phyloP scores from a whole-genome alignment of 2,797 vertebrate genomes.

The Megalops cyprinoides region DNA sequence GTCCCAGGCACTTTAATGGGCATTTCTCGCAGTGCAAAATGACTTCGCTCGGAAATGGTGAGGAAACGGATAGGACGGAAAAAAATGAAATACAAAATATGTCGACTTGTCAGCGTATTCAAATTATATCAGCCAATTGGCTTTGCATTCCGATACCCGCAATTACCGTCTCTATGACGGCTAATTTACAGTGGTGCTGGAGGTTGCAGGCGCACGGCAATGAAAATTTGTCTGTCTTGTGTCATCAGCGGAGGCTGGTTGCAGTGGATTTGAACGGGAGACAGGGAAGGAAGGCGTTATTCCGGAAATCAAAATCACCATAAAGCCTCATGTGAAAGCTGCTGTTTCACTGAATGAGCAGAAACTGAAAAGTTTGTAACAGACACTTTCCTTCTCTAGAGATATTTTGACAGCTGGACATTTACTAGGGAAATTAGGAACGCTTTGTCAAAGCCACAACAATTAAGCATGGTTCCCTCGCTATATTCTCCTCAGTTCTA shows the following conservation, averaged over 20 bases:
- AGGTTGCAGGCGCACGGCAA: background rate
- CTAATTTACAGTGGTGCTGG: conserved; percentile 4
- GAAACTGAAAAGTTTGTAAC: too few species aligned
- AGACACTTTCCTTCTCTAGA: background rate
- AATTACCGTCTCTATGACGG: conserved; percentile 13
- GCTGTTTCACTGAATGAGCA: too few species aligned
- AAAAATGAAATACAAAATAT: conserved; percentile 20
- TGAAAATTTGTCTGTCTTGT: background rate
- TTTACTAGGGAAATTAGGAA: background rate
- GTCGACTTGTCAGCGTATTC: conserved; percentile 11
- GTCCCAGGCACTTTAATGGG: background rate
- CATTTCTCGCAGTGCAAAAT: background rate
- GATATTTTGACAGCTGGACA: background rate
- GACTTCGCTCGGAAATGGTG: background rate
- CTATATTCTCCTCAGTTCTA: background rate
- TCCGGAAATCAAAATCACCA: background rate
- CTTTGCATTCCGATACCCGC: background rate
- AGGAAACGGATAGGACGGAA: background rate
- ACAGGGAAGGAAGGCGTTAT: background rate
- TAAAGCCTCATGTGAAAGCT: background rate
- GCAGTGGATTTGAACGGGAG: too few species aligned
- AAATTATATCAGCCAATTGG: conserved; percentile 13
- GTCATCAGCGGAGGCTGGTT: background rate
- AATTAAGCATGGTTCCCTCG: background rate
- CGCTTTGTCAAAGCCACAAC: too few species aligned